Evolutionary conservation across 2,113 vertebrate species (phyloP).

Genomic region (Oncorhynchus masou): DNA sequence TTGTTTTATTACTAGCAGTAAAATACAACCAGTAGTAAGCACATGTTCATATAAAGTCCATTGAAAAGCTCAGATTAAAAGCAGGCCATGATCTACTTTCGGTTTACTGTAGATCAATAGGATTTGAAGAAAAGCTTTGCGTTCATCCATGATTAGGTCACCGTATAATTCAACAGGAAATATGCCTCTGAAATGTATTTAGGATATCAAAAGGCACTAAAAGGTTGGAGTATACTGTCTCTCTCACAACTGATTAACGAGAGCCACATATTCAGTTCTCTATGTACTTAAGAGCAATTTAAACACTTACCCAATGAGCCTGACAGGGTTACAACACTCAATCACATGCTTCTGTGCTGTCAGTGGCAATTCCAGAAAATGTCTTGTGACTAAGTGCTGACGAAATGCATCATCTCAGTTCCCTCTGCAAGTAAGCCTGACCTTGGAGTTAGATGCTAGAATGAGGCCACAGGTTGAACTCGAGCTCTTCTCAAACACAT

Average conservation of each 20-base stretch:
- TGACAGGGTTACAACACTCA: not conserved
- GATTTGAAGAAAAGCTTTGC: not conserved
- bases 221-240: not conserved
- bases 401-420: not conserved
- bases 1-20: not conserved
- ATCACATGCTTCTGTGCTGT: constrained; percentile 4
- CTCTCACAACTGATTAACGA: not conserved
- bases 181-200: not conserved
- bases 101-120: not conserved
- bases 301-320: not conserved
- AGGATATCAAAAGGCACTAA: constrained; percentile 18
- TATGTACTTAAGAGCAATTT: not conserved
- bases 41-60: not conserved
- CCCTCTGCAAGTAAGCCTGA: too few species aligned
- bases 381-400: constrained; percentile 11
- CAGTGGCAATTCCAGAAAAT: constrained; percentile 24
- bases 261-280: not conserved
- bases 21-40: not conserved
- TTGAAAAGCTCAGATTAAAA: not conserved
- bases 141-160: not conserved
- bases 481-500: too few species aligned
- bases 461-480: too few species aligned
- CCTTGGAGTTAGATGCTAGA: too few species aligned
- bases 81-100: not conserved
- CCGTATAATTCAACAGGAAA: not conserved